Evolutionary conservation across 2,113 vertebrate genomes (phyloP), one percentile per base, ranked within the genome.

Genomic region (Python bivittatus): DNA sequence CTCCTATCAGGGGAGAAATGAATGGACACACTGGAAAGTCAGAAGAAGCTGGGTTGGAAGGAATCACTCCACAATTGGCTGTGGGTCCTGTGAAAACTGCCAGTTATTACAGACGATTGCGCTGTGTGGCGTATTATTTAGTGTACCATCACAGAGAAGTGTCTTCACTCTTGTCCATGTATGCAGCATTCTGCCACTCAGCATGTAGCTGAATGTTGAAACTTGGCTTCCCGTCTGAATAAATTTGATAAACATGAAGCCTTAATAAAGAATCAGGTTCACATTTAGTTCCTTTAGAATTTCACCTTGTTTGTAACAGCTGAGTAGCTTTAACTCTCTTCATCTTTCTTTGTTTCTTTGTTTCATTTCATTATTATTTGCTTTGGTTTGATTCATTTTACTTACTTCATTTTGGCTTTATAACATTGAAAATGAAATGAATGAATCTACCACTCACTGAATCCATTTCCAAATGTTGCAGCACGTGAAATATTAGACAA

Each of bases 311-410:
- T 92, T 54, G 88, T 64, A 92, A 89, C 91, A 89, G 72, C 72
- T 60, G 44, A 89, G 44, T 85, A 64, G 57, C n/a, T 89, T 92
- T 64, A 89, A 92, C 89, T 89, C 58, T 54, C 25, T 89, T 85
- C 87, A 61, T 89, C 88, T 89, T 92, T 92, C 88, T 92, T 85
- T 85, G 56, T 89, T 85, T 27, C 57, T 85, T 64, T 54, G 88
- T 56, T 85, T 89, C 44, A 89, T 85, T 92, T 84, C 88, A 20
- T 38, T 85, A 53, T 64, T 92, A 92, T 92, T 92, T 92, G 91
- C 87, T 60, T 89, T 89, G 48, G 12, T 92, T 92, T 64, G 48
- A 88, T 92, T 92, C 88, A 64, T 92, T 85, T 89, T 33, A 13
- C 42, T 29, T 84, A 72, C 68, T 48, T 88, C 86, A 17, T 60